Base-by-base conservation (phyloP, 2,113 vertebrate genomes). In the Semnopithecus entellus region DNA sequence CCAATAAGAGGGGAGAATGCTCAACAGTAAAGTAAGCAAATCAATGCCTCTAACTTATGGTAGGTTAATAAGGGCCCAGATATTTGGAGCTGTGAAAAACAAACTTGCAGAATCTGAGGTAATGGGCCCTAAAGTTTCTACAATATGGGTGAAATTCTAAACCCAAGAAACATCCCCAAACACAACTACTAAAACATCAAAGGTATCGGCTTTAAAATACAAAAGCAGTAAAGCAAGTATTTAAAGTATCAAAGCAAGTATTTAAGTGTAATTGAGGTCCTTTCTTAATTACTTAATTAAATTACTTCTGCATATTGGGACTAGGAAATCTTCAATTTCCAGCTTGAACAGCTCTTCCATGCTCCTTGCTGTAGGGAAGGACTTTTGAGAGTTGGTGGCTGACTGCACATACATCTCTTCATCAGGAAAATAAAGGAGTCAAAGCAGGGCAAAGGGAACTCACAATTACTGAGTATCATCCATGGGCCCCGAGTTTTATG, bases 251-350 rank as follows among this genome's bases (percentile, higher is more conserved):
- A 89, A 87, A 78, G 76, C 55, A 95, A 94, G 79, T 57, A 89
- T 86, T 97, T 96, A 93, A 95, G 87, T 52, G 83, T 96, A 97
- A 95, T 91, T 96, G 93, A 98, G 95, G 91, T 95, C 91, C 57
- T 95, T 90, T 38, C 86, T 93, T 97, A 97, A 95, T 91, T 92
- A 94, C 96, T 96, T 89, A 94, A 76, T 97, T 95, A 94, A 97
- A 91, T 79, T 52, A 79, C 45, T 93, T 91, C 52, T 83, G 83
- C 48, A 70, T 52, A 22, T 38, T 57, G 78, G 61, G 88, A 43
- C 57, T 45, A 88, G 75, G 27, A 84, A 87, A 94, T 75, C 72
- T 94, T 96, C 79, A 50, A 5, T 97, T 97, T 95, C 82, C 20
- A 87, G 91, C 61, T 68, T 84, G 45, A 94, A 59, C 66, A 91